These are phyloP conservation scores for Ptilonorhynchus violaceus DNA, from an alignment of 2,113 vertebrate genomes.

Conservation along the genomic window DNA sequence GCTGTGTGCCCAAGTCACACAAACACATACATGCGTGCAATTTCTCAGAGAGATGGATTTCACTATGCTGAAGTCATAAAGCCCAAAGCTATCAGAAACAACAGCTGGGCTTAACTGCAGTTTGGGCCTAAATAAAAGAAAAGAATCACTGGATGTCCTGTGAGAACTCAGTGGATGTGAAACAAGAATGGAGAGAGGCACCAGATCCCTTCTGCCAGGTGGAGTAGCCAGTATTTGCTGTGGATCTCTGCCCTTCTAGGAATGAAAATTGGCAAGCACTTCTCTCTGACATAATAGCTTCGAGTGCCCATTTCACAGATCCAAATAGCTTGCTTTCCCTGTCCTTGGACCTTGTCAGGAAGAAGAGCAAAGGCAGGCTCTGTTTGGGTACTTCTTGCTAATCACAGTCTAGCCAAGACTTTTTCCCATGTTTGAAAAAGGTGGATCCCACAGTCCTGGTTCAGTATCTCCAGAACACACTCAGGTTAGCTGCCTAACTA, in stretches of 20 bases:
- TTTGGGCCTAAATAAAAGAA: not conserved
- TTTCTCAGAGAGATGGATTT: not conserved
- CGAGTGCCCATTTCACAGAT: not conserved
- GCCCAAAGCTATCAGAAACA: not conserved
- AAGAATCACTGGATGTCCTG: not conserved
- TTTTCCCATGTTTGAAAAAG: not conserved
- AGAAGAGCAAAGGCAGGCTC: not conserved
- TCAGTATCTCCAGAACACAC: not conserved
- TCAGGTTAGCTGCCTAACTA: not conserved
- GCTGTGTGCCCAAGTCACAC: not conserved
- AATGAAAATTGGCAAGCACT: not conserved
- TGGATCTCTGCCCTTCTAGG: not conserved
- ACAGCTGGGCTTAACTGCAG: not conserved
- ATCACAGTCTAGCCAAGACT: not conserved
- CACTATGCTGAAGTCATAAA: not conserved
- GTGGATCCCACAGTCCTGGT: not conserved
- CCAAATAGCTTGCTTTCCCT: not conserved
- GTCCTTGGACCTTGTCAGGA: not conserved
- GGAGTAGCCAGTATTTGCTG: not conserved
- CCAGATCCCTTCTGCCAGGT: not conserved
- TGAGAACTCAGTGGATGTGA: not conserved
- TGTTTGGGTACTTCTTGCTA: not conserved
- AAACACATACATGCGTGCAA: rapidly evolving
- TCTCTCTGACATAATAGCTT: not conserved
- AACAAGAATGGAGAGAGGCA: not conserved